Conservation (phyloP, 2,797 vertebrate species). For the Argya squamiceps region DNA sequence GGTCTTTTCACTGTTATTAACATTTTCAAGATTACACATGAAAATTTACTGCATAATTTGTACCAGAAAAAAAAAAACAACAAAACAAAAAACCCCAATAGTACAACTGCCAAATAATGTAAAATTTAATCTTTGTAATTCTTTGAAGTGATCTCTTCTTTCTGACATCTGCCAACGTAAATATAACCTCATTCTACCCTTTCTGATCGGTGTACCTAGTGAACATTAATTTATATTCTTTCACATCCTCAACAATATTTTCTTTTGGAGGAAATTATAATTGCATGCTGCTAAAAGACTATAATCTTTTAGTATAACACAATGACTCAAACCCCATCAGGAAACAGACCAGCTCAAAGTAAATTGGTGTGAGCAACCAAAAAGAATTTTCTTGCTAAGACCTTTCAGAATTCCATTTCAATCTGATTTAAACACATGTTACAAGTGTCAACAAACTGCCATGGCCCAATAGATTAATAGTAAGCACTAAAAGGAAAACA, state of each 20-base stretch:
- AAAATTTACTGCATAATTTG: constrained; percentile 30
- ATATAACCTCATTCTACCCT: constrained; percentile 72
- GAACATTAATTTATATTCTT: constrained; percentile 24
- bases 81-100: background rate
- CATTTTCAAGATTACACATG: constrained; percentile 29
- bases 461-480: background rate
- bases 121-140: constrained; percentile 11
- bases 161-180: constrained; percentile 85
- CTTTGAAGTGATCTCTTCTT: constrained; percentile 87
- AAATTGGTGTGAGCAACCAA: background rate
- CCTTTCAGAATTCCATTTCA: background rate
- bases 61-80: background rate
- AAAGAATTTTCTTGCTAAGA: background rate
- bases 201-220: constrained; percentile 73
- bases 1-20: constrained; percentile 41
- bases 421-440: constrained; percentile 19
- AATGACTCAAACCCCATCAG: constrained; percentile 18
- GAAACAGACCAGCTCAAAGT: background rate
- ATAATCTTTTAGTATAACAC: constrained; percentile 12
- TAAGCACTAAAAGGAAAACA: constrained; percentile 12
- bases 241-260: constrained; percentile 52
- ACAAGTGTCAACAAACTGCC: constrained; percentile 45
- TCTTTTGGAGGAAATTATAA: constrained; percentile 53
- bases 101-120: constrained; percentile 34
- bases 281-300: constrained; percentile 16